Evolutionary conservation across 2,888 invertebrate species (phyloP).

Genomic region (Metallyticus violacea): DNA sequence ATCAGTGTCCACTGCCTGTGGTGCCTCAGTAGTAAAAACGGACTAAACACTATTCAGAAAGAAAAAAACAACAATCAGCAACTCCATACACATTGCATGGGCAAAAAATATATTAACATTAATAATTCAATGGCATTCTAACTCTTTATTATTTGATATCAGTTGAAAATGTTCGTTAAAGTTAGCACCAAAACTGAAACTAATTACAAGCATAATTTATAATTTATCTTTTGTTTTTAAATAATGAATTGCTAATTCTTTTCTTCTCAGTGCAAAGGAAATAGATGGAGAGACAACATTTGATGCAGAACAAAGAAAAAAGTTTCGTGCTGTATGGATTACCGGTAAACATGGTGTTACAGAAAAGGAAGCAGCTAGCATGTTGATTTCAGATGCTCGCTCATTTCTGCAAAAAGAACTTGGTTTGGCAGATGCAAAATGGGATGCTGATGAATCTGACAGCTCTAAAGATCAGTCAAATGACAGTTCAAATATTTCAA

Average conservation of each 20-base stretch:
- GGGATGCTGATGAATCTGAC: background rate
- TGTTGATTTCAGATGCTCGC: constrained; percentile 77
- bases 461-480: background rate
- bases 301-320: constrained; percentile 64
- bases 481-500: background rate
- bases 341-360: constrained; percentile 79
- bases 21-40: too few relatives aligned
- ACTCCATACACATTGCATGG: too few relatives aligned
- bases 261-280: constrained; percentile 60
- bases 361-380: constrained; percentile 74
- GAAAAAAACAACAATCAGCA: too few relatives aligned
- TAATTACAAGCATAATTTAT: too few relatives aligned
- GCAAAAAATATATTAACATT: too few relatives aligned
- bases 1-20: too few relatives aligned
- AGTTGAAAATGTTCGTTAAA: too few relatives aligned
- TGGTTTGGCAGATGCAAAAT: constrained; percentile 47
- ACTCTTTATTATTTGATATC: too few relatives aligned
- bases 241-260: background rate
- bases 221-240: too few relatives aligned
- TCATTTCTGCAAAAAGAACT: constrained; percentile 67
- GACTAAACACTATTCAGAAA: too few relatives aligned
- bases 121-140: too few relatives aligned
- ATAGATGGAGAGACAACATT: constrained; percentile 65
- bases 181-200: too few relatives aligned
- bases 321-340: constrained; percentile 70